Evolutionary conservation across 1,140 invertebrate genomes (phyloP), one percentile per base, ranked within the genome.

Genomic region (Bacillus rossius): DNA sequence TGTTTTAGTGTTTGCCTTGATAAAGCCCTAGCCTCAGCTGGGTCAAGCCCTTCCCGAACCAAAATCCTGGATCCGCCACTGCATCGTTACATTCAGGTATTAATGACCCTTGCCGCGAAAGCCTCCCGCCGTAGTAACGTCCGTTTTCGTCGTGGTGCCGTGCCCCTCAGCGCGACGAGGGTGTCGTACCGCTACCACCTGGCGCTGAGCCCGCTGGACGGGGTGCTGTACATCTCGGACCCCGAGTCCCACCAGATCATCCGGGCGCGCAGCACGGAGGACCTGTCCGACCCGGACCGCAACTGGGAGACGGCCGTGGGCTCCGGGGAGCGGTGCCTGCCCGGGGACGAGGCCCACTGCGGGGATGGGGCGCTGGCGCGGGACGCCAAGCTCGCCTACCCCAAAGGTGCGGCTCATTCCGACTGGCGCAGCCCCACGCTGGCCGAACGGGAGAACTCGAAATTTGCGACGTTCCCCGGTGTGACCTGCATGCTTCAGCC

Each of bases 101-200:
- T n/a, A n/a, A n/a, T n/a, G n/a, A n/a, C n/a, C n/a, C n/a, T n/a
- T n/a, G n/a, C n/a, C n/a, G n/a, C n/a, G n/a, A n/a, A n/a, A n/a
- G n/a, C n/a, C n/a, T n/a, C n/a, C n/a, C n/a, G n/a, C n/a, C n/a
- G n/a, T n/a, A n/a, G n/a, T n/a, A n/a, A n/a, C n/a, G n/a, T n/a
- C n/a, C n/a, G n/a, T n/a, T n/a, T n/a, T n/a, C n/a, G n/a, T n/a
- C n/a, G n/a, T n/a, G n/a, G n/a, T n/a, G n/a, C n/a, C n/a, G n/a
- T n/a, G n/a, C n/a, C n/a, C n/a, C n/a, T n/a, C n/a, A 93, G 91
- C 72, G 91, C 93, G 8, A 93, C 92, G 0, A 79, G 90, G 61
- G 93, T 96, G 0, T 94, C 93, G 0, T 96, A 98, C 74, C 89
- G 95, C 52, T 96, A 97, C 71, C 94, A 96, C 76, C 91, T 98